Conservation (phyloP, 2,797 vertebrate species). For the Cyprinella venusta region DNA sequence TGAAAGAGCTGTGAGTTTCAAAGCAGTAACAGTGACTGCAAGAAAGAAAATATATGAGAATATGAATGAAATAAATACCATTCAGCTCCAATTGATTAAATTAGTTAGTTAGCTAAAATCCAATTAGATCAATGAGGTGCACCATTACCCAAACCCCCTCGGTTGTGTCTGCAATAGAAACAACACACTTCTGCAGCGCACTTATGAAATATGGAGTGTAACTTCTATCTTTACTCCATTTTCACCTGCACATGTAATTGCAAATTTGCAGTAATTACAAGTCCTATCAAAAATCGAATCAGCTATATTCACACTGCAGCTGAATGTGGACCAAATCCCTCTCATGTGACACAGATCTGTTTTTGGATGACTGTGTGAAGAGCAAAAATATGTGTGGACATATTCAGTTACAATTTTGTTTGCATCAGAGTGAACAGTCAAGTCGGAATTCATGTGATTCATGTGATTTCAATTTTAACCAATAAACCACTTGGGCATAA, state of each 20-base stretch:
- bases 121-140: conserved; percentile 50
- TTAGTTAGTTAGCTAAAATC: conserved; percentile 59
- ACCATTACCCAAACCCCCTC: conserved; percentile 4
- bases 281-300: background rate
- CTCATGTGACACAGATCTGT: background rate
- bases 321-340: background rate
- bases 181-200: background rate
- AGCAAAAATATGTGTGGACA: background rate
- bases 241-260: background rate
- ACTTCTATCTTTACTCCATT: conserved; percentile 5
- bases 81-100: conserved; percentile 57
- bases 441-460: background rate
- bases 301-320: background rate
- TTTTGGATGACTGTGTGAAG: background rate
- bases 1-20: conserved; percentile 84
- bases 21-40: conserved; percentile 75
- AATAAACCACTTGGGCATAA: background rate
- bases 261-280: background rate
- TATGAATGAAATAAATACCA: conserved; percentile 71
- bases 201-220: background rate
- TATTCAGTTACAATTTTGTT: background rate
- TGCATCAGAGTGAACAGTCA: background rate
- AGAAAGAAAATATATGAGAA: conserved; percentile 62
- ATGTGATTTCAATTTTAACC: background rate
- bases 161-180: background rate